A percentile compares a stretch with the other conserved stretches of the same genome.
phyloP scores from a whole-genome alignment of 1,140 invertebrate species.

The Drosophila repleta region DNA sequence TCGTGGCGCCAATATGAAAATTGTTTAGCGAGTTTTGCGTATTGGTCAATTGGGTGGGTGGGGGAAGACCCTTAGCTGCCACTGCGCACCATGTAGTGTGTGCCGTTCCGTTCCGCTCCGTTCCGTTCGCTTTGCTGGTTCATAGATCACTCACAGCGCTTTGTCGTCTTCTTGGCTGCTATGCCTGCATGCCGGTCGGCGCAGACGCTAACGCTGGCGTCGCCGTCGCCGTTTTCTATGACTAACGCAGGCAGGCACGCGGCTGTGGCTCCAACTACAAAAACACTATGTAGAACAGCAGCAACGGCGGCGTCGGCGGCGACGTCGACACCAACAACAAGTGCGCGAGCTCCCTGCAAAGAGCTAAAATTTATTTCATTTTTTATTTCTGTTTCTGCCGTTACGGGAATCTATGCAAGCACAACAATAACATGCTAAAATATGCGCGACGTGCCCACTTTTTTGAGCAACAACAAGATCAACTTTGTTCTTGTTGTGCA shows the following conservation, averaged over 20 bases:
- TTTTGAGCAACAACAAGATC: conserved; percentile 64
- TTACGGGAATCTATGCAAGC: conserved; percentile 63
- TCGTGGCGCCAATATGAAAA: conserved; percentile 51
- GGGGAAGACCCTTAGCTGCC: conserved; percentile 21
- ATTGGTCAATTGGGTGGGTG: conserved; percentile 9
- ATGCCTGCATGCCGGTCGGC: conserved; percentile 34
- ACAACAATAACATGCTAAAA: conserved; percentile 49
- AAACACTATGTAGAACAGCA: conserved; percentile 76
- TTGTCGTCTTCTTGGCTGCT: conserved; percentile 79
- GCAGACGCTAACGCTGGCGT: conserved; percentile 47
- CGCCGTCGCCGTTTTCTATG: conserved; percentile 53
- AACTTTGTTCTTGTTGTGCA: conserved; percentile 48
- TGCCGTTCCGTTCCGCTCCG: conserved; percentile 43
- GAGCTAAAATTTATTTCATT: conserved; percentile 51
- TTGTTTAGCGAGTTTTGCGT: conserved; percentile 15
- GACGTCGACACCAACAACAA: conserved; percentile 52
- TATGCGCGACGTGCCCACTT: conserved; percentile 79
- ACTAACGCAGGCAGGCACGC: conserved; percentile 71
- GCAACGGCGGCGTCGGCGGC: conserved; percentile 6
- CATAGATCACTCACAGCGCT: conserved; percentile 70
- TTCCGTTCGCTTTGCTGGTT: conserved; percentile 55
- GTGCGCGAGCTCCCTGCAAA: conserved; percentile 48
- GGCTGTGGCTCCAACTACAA: conserved; percentile 73
- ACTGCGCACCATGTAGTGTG: not conserved
- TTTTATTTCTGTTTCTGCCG: conserved; percentile 28